Percentiles rank a stretch among this genome's conserved stretches.
These are phyloP conservation scores for Amitus sp. DNA, from an alignment of 2,888 invertebrate species.

Conservation along the genomic window DNA sequence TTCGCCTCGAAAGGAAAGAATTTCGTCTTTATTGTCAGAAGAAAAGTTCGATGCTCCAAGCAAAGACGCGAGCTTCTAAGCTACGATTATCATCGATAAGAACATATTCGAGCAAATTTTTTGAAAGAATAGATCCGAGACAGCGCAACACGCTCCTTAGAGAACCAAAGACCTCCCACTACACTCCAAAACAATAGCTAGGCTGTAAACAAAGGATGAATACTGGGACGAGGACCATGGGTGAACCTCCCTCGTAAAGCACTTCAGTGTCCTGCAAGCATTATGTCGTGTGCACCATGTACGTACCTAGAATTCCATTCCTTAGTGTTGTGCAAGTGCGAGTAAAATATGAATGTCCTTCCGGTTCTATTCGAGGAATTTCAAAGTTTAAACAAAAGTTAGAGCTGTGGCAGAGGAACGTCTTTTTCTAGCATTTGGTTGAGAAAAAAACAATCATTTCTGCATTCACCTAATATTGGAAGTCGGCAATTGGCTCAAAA, in stretches of 20 bases:
- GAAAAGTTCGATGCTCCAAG: too few relatives aligned
- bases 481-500: too few relatives aligned
- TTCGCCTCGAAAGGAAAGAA: too few relatives aligned
- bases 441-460: too few relatives aligned
- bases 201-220: constrained; percentile 51
- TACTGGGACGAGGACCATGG: constrained; percentile 36
- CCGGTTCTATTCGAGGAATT: background rate
- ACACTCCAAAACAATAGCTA: constrained; percentile 47
- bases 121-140: too few relatives aligned
- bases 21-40: too few relatives aligned
- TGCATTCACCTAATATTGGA: too few relatives aligned
- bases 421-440: too few relatives aligned
- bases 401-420: background rate
- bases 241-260: constrained; percentile 22
- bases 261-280: constrained; percentile 25
- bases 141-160: constrained; percentile 16
- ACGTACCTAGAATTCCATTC: constrained; percentile 23
- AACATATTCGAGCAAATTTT: too few relatives aligned
- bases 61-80: too few relatives aligned
- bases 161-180: constrained; percentile 19
- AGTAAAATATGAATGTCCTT: constrained; percentile 20
- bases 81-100: too few relatives aligned
- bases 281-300: constrained; percentile 24
- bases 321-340: constrained; percentile 22
- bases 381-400: background rate